Evolutionary conservation across 2,888 invertebrate species (phyloP).

Genomic region (Glaucopsyche alexis): DNA sequence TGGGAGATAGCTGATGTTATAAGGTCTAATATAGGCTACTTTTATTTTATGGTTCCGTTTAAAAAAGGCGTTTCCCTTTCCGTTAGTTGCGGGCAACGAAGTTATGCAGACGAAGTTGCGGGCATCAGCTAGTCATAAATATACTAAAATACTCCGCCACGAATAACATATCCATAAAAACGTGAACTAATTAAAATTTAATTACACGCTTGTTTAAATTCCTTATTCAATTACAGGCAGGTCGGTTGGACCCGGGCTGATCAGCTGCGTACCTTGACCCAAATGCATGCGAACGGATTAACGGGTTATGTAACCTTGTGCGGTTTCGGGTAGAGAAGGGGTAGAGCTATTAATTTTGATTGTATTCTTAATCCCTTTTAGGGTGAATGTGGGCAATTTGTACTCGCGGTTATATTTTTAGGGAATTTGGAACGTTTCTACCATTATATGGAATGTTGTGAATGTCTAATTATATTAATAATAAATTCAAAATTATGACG

Average conservation of each 20-base stretch:
- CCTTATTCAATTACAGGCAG: background rate
- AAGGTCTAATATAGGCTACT: no score
- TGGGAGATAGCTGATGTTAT: no score
- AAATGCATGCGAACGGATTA: background rate
- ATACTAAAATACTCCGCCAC: no score
- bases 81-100: no score
- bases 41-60: no score
- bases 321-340: background rate
- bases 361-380: background rate
- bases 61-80: no score
- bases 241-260: constrained; percentile 8
- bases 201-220: constrained; percentile 8
- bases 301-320: constrained; percentile 1
- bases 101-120: no score
- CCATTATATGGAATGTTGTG: background rate
- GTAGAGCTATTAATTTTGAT: constrained; percentile 9
- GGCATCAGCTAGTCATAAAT: no score
- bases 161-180: background rate
- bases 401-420: background rate
- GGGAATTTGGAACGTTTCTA: no score
- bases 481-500: no score
- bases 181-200: background rate
- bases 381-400: background rate
- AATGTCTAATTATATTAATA: background rate
- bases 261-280: constrained; percentile 14